These are phyloP conservation scores for Pyrochroa serraticornis DNA, from an alignment of 2,888 invertebrate genomes.

Conservation along the genomic window DNA sequence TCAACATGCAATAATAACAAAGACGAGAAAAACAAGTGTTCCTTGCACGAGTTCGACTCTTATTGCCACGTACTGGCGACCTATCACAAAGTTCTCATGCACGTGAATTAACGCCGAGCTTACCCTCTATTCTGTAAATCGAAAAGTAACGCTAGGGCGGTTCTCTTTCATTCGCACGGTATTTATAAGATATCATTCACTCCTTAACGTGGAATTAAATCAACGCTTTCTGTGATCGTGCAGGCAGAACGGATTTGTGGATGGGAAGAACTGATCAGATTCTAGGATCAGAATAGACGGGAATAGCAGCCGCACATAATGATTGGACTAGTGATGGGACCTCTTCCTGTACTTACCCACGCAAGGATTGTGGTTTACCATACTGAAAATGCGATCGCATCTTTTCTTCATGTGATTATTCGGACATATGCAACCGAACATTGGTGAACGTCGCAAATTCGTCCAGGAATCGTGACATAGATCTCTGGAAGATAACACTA, in stretches of 20 bases:
- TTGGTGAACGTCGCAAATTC: slow-evolving; percentile 82
- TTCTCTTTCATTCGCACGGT: slow-evolving; percentile 12
- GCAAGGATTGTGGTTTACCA: slow-evolving; percentile 92
- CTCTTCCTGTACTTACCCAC: slow-evolving; percentile 74
- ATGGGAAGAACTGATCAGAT: slow-evolving; percentile 28
- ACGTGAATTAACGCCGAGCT: too few relatives aligned
- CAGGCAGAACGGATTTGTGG: slow-evolving; percentile 28
- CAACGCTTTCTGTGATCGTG: slow-evolving; percentile 29
- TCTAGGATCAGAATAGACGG: slow-evolving; percentile 17
- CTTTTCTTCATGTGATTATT: slow-evolving; percentile 88
- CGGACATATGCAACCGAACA: slow-evolving; percentile 93
- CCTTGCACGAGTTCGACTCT: too few relatives aligned
- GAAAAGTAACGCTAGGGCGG: too few relatives aligned
- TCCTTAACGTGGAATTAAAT: slow-evolving; percentile 28
- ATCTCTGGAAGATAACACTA: slow-evolving; percentile 65
- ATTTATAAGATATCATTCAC: slow-evolving; percentile 17
- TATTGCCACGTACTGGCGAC: too few relatives aligned
- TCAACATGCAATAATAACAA: slow-evolving; percentile 23
- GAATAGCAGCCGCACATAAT: slow-evolving; percentile 26
- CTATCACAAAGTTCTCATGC: too few relatives aligned
- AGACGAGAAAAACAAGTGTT: not conserved
- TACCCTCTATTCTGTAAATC: too few relatives aligned
- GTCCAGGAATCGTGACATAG: slow-evolving; percentile 88
- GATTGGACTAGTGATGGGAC: slow-evolving; percentile 16
- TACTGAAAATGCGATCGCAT: slow-evolving; percentile 86